These are phyloP conservation scores for Phyllotis vaccarum DNA, from an alignment of 2,797 vertebrate genomes.

Conservation along the genomic window DNA sequence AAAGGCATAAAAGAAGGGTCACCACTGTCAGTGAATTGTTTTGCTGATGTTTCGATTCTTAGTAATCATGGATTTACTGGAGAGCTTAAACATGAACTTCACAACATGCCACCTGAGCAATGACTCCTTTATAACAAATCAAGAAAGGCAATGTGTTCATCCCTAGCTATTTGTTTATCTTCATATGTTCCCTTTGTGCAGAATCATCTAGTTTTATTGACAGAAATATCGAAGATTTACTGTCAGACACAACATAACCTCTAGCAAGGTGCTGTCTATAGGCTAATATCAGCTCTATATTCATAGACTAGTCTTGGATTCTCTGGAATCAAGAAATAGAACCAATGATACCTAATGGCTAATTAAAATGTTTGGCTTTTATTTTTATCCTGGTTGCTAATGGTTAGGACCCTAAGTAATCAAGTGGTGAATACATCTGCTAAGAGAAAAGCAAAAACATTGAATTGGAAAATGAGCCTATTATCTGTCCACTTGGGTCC, in stretches of 20 bases:
- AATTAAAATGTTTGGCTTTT: constrained; percentile 29
- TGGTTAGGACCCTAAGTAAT: neutral
- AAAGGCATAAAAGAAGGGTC: neutral
- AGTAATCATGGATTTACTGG: neutral
- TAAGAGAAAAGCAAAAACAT: neutral
- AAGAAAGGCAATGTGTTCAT: neutral
- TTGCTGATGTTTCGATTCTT: neutral
- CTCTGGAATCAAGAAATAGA: neutral
- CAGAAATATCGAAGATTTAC: neutral
- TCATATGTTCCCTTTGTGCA: neutral
- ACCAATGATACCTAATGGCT: neutral
- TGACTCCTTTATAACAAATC: neutral
- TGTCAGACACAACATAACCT: neutral
- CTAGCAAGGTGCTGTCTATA: neutral
- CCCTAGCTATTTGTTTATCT: neutral
- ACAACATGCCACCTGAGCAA: neutral
- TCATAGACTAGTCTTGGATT: neutral
- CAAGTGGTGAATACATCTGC: neutral
- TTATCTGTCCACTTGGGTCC: neutral
- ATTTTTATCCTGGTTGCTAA: neutral
- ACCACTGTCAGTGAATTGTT: neutral
- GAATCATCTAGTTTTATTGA: neutral
- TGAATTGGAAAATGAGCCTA: neutral
- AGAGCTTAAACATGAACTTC: neutral
- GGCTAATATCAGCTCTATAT: neutral